A percentile compares a stretch with the other conserved stretches of the same genome.
These are phyloP conservation scores for Liopterus haemorrhoidalis DNA, from an alignment of 2,888 invertebrate species.

Conservation along the genomic window DNA sequence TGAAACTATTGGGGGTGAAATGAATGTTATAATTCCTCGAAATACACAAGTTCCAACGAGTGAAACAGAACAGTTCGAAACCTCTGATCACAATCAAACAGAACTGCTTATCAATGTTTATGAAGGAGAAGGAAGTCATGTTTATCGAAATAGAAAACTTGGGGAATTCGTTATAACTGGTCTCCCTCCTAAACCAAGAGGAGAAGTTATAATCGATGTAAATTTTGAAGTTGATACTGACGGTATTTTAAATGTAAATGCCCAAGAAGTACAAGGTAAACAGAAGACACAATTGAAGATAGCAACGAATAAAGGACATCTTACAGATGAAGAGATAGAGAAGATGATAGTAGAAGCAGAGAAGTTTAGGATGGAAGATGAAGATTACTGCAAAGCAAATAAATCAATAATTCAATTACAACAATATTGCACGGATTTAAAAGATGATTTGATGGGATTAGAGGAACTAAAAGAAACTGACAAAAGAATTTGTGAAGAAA, in stretches of 20 bases:
- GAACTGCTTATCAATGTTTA: slow-evolving; percentile 17
- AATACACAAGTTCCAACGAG: slow-evolving; percentile 21
- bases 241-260: slow-evolving; percentile 28
- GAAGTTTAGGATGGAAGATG: too few species aligned
- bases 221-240: slow-evolving; percentile 22
- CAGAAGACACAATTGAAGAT: too few species aligned
- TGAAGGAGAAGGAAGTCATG: slow-evolving; percentile 17
- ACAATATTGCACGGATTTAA: too few species aligned
- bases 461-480: too few species aligned
- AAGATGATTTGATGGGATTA: too few species aligned
- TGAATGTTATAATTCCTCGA: slow-evolving; percentile 29
- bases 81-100: slow-evolving; percentile 13
- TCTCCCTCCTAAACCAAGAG: slow-evolving; percentile 15
- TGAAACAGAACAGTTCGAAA: slow-evolving; percentile 13
- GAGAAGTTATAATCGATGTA: slow-evolving; percentile 14
- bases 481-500: slow-evolving; percentile 10
- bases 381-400: too few species aligned
- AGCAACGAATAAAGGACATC: too few species aligned
- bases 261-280: too few species aligned
- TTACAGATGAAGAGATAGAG: too few species aligned
- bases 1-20: slow-evolving; percentile 16
- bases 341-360: too few species aligned
- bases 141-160: slow-evolving; percentile 13
- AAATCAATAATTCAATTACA: too few species aligned
- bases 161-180: slow-evolving; percentile 20